Percentiles rank a stretch among this genome's conserved stretches.
Evolutionary conservation across 2,888 invertebrate genomes (phyloP).

Genomic region (Phyllotreta striolata): DNA sequence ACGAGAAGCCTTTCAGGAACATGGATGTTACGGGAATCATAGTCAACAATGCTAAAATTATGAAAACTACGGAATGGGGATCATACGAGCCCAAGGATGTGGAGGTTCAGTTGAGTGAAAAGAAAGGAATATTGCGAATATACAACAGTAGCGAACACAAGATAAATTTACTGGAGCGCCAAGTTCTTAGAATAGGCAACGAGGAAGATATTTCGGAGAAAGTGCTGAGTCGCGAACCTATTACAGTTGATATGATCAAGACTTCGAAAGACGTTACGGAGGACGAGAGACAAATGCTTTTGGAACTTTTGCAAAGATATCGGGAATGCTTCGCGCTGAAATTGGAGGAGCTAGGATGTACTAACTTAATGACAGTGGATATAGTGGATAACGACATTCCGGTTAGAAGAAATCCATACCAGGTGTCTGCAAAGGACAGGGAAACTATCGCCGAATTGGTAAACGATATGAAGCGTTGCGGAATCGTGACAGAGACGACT

Average conservation of each 20-base stretch:
- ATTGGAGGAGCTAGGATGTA: constrained; percentile 31
- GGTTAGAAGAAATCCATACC: constrained; percentile 32
- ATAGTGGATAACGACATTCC: constrained; percentile 32
- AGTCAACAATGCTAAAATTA: neutral
- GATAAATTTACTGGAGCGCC: neutral
- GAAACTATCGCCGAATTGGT: constrained; percentile 28
- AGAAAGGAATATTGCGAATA: constrained; percentile 5
- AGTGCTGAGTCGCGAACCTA: neutral
- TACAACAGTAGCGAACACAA: constrained; percentile 9
- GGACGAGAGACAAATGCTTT: constrained; percentile 14
- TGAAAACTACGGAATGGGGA: neutral
- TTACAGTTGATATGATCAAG: constrained; percentile 14
- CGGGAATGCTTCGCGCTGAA: constrained; percentile 32
- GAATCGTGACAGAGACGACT: constrained; percentile 29
- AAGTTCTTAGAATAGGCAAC: neutral
- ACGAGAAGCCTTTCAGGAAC: constrained; percentile 3
- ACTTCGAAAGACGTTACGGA: neutral
- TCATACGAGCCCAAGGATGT: neutral
- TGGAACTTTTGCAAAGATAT: constrained; percentile 27
- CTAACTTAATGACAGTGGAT: constrained; percentile 30
- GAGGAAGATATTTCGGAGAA: constrained; percentile 1
- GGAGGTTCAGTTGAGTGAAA: constrained; percentile 1
- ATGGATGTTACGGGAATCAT: constrained; percentile 4
- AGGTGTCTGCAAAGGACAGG: constrained; percentile 26
- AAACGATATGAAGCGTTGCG: constrained; percentile 26